Base-by-base conservation (phyloP, 2,113 vertebrate species). In the Archilochus colubris region DNA sequence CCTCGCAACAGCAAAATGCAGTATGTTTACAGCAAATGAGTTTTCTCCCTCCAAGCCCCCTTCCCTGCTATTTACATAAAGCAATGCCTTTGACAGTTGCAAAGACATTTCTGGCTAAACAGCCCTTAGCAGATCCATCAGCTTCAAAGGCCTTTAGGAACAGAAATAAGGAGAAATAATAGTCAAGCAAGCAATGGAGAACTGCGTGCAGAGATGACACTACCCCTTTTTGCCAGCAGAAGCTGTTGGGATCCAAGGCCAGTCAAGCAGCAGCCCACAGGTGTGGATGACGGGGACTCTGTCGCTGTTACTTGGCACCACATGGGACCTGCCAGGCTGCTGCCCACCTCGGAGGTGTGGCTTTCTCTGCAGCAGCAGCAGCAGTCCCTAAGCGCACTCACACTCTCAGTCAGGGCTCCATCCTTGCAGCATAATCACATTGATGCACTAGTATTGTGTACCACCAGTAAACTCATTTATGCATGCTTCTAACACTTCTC, bases 141-240 rank as follows among this genome's bases (percentile, higher is more conserved):
- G 92, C 96, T 97, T 96, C 95, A 95, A 96, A 96, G 90, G 89
- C 86, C 97, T 96, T 79, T 94, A 76, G 73, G 92, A 95, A 96
- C 55, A 86, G 74, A 96, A 96, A 95, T 63, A 89, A 88, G 91
- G 76, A 92, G 73, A 81, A 93, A 46, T 62, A 81, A 68, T 6
- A 86, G 68, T 12, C 33, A 78, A 89, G 64, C 44, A 86, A 59
- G 76, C 33, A 63, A 83, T 57, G 58, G 54, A 36, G 54, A 91
- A 43, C 14, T 7, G 27, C 33, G 79, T 25, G 28, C 59, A 57
- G 82, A 64, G 72, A 53, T 30, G 73, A 14, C 28, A 63, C 5
- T 22, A 28, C 27, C 33, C 3, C 6, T 18, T 18, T 72, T 16
- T 62, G 77, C 8, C 53, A 84, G 57, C 31, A 75, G 62, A 61